Evolutionary conservation across 92 coral and sea anemone species (phyloP), one percentile per base, ranked within the genome.

Genomic region (Pocillopora meandrina): DNA sequence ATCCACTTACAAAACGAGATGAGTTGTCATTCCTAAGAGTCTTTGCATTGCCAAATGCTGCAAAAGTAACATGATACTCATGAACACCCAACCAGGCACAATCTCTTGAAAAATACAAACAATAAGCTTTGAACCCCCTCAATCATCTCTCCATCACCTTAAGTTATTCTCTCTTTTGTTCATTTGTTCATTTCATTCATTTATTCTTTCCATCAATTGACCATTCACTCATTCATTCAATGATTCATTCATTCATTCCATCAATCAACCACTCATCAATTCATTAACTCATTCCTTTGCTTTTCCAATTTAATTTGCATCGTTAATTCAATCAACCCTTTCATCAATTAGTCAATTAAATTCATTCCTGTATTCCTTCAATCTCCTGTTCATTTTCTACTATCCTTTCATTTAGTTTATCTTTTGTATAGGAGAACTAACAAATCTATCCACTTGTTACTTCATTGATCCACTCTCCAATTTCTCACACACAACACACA

Each of bases 31-130:
- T 96, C 71, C 94, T 77, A 31, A 96, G 85, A 26, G 98, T 96
- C 84, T 96, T 96, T 78, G 98, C 98, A 90, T 96, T 96, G 78
- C 98, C 98, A 94, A 96, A 96, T 52, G 98, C 98, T 96, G 74
- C 55, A 85, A 80, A n/a, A 74, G 68, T 60, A 77, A 65, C 31
- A 12, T 15, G 26, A 52, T 11, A 15, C 15, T 20, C 15, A 36
- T 47, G 35, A 60, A 15, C 0, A 0, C 70, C 13, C 70, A n/a
- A 20, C 70, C 70, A 19, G 10, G 10, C 18, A 59, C 4, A 7
- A 42, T 42, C 52, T 42, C 52, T 42, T 3, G 8, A 42, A 42
- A 3, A 2, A 59, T 59, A 12, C 62, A 59, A 12, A 2, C 12
- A 16, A 12, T 59, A 3, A 7, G 14, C 62, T 2, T 59, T 7